Evolutionary conservation across 1,140 invertebrate genomes (phyloP), one percentile per base, ranked within the genome.

Genomic region (Sycophila sp.): DNA sequence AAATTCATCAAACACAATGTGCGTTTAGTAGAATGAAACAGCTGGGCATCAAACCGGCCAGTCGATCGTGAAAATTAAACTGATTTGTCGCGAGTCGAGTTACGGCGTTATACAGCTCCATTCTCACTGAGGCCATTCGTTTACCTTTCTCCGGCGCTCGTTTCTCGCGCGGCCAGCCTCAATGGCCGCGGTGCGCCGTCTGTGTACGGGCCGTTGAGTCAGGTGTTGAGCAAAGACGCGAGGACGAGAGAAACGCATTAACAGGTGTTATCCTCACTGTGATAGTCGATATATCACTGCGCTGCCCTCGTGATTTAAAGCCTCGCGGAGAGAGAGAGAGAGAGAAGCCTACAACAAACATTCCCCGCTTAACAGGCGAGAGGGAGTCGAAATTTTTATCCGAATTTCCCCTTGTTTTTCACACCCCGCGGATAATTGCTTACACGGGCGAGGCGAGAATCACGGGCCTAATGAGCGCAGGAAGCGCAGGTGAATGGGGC

Each of bases 251-350:
- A 80, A 80, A 81, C 76, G 75, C 76, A 77, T 79, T 82, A 81
- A 80, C 80, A 81, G 79, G 80, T 82, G 79, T 74, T 32, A 72
- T 68, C 73, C 73, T 76, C 70, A 28, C 70, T 73, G 73, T 80
- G 79, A 80, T 79, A 78, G 75, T 75, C 75, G 74, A 78, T 81
- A 78, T 77, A 80, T 81, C 80, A 80, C 80, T 75, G 76, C 65
- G 55, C 32, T 42, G 66, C 40, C 17, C n/a, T n/a, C n/a, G n/a
- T n/a, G n/a, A n/a, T n/a, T n/a, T n/a, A n/a, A n/a, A n/a, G n/a
- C n/a, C n/a, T n/a, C n/a, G n/a, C n/a, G n/a, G 40, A 15, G 40
- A 47, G 42, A 47, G 8, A 22, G 2, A 22, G 19, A 17, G 17
- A 22, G 42, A 17, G 51, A n/a, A n/a, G n/a, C n/a, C n/a, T n/a